phyloP scores from a whole-genome alignment of 2,888 invertebrate genomes.

The Lypha dubia region DNA sequence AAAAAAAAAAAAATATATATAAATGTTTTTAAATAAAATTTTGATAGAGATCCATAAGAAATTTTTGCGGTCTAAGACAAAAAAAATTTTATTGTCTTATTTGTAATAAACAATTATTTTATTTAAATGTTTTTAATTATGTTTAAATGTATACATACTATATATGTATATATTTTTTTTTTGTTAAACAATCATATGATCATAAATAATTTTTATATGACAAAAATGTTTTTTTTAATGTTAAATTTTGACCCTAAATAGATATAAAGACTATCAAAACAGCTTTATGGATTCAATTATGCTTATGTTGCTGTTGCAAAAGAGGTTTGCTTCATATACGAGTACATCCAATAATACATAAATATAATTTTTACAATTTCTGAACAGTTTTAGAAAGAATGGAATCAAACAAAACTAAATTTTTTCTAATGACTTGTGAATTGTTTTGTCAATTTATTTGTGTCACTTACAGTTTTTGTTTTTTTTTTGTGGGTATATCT shows the following conservation, averaged over 20 bases:
- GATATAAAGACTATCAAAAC: conserved; percentile 32
- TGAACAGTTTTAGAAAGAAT: conserved; percentile 6
- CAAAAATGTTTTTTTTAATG: conserved; percentile 69
- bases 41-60: neutral
- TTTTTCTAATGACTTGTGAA: no score
- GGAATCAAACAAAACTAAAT: no score
- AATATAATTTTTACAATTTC: neutral
- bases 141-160: conserved; percentile 59
- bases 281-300: conserved; percentile 20
- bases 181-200: conserved; percentile 54
- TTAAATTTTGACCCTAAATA: conserved; percentile 65
- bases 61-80: neutral
- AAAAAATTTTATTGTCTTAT: conserved; percentile 12
- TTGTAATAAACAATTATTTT: conserved; percentile 49
- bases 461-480: no score
- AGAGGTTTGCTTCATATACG: neutral
- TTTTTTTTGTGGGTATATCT: no score
- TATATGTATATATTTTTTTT: conserved; percentile 48
- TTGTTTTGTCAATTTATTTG: no score
- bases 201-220: conserved; percentile 69
- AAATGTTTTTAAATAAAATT: neutral
- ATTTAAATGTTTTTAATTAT: conserved; percentile 49
- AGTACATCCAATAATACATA: no score
- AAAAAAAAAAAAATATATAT: neutral
- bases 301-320: neutral